These are phyloP conservation scores for Mus spretus DNA, from an alignment of 2,797 vertebrate species.

Conservation along the genomic window DNA sequence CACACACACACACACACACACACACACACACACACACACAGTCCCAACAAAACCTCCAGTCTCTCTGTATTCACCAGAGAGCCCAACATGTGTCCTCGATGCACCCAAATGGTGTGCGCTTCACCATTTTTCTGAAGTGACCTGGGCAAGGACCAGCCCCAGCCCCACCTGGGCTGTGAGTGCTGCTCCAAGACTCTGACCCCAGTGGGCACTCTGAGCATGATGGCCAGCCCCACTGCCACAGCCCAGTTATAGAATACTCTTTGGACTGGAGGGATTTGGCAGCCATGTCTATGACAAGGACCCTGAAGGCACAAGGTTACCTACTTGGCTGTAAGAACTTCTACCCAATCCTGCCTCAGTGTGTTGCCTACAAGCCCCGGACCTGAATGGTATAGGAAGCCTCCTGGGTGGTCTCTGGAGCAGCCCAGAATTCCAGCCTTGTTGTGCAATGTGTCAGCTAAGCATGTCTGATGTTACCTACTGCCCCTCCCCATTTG, in stretches of 20 bases:
- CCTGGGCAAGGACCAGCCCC: conserved; percentile 98
- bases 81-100: conserved; percentile 95
- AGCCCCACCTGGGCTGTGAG: conserved; percentile 97
- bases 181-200: conserved; percentile 97
- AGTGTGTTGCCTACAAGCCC: not conserved
- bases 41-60: conserved; percentile 91
- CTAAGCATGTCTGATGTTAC: not conserved
- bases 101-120: conserved; percentile 97
- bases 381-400: not conserved
- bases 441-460: not conserved
- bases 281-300: conserved; percentile 99
- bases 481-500: not conserved
- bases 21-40: not conserved
- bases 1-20: not conserved
- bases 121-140: conserved; percentile 94
- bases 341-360: not conserved
- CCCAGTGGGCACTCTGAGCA: conserved; percentile 96
- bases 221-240: conserved; percentile 94
- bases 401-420: fast-evolving
- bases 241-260: conserved; percentile 91
- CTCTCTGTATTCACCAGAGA: conserved; percentile 98
- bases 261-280: conserved; percentile 94
- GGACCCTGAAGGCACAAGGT: conserved; percentile 89
- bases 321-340: not conserved
- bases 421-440: not conserved